A percentile compares a stretch with the other conserved stretches of the same genome.
These are phyloP conservation scores for Parasteatoda tepidariorum DNA, from an alignment of 1,140 invertebrate species.

Conservation along the genomic window DNA sequence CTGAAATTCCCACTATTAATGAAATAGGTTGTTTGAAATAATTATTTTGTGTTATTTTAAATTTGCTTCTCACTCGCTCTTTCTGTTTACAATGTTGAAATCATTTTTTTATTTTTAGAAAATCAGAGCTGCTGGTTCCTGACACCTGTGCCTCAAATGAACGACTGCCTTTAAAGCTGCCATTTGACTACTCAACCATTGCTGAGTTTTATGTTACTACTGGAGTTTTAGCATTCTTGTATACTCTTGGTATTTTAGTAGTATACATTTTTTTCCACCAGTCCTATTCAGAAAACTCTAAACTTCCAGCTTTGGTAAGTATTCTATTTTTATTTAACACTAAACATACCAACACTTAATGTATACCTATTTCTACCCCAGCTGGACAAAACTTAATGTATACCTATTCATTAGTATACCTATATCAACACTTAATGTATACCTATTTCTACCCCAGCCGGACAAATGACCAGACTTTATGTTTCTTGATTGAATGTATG, in stretches of 20 bases:
- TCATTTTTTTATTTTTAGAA: not conserved
- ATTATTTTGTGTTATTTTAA: not conserved
- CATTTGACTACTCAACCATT: slow-evolving; percentile 73
- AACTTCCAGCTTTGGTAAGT: slow-evolving; percentile 67
- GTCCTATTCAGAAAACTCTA: slow-evolving; percentile 73
- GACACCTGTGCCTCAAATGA: not conserved
- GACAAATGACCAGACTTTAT: too few relatives aligned
- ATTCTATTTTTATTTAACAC: too few relatives aligned
- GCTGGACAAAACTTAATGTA: too few relatives aligned
- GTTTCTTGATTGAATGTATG: too few relatives aligned
- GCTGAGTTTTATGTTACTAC: slow-evolving; percentile 79
- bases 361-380: too few relatives aligned
- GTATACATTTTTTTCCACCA: slow-evolving; percentile 75
- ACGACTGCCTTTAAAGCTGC: slow-evolving; percentile 33
- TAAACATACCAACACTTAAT: too few relatives aligned
- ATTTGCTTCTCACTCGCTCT: not conserved
- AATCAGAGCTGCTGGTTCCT: slow-evolving; percentile 4
- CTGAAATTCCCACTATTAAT: not conserved
- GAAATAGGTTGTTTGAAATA: not conserved
- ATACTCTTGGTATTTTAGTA: slow-evolving; percentile 70
- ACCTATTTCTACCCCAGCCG: too few relatives aligned
- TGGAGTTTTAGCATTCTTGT: slow-evolving; percentile 77
- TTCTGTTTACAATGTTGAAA: too few relatives aligned
- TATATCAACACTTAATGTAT: too few relatives aligned
- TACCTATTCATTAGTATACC: too few relatives aligned